A percentile compares a stretch with the other conserved stretches of the same genome.
Evolutionary conservation across 2,888 invertebrate species (phyloP).

Genomic region (Cetonia aurata): DNA sequence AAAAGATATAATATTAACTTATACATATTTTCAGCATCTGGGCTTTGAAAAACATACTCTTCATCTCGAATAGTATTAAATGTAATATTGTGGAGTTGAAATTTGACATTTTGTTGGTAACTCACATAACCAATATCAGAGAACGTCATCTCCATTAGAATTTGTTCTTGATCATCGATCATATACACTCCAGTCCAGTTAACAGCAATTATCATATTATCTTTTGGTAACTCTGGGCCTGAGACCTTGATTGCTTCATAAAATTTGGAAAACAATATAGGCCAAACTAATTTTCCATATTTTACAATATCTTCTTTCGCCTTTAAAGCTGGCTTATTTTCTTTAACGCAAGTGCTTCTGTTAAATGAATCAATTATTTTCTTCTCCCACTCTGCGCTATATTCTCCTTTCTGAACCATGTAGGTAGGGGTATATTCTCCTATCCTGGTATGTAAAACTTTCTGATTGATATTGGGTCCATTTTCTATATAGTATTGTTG

Average conservation of each 20-base stretch:
- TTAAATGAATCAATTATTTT: constrained; percentile 80
- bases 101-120: constrained; percentile 69
- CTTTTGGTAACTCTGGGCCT: constrained; percentile 74
- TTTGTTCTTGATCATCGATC: constrained; percentile 92
- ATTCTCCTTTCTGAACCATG: constrained; percentile 67
- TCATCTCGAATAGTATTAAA: constrained; percentile 88
- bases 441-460: constrained; percentile 78
- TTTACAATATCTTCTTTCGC: constrained; percentile 93
- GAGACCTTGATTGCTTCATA: constrained; percentile 89
- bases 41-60: constrained; percentile 91
- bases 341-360: constrained; percentile 79
- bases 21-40: constrained; percentile 87
- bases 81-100: constrained; percentile 76
- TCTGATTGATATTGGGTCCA: constrained; percentile 76
- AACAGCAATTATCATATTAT: constrained; percentile 90
- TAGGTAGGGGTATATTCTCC: constrained; percentile 87
- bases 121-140: constrained; percentile 86
- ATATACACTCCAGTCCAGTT: constrained; percentile 96
- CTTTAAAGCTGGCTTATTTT: constrained; percentile 73
- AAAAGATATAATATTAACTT: constrained; percentile 84
- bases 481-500: constrained; percentile 92
- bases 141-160: constrained; percentile 87
- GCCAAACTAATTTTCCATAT: constrained; percentile 94
- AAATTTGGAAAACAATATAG: constrained; percentile 93
- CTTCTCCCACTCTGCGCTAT: constrained; percentile 76